Base-by-base conservation (phyloP, 2,888 invertebrate genomes). In the Schrankia costaestrigalis region DNA sequence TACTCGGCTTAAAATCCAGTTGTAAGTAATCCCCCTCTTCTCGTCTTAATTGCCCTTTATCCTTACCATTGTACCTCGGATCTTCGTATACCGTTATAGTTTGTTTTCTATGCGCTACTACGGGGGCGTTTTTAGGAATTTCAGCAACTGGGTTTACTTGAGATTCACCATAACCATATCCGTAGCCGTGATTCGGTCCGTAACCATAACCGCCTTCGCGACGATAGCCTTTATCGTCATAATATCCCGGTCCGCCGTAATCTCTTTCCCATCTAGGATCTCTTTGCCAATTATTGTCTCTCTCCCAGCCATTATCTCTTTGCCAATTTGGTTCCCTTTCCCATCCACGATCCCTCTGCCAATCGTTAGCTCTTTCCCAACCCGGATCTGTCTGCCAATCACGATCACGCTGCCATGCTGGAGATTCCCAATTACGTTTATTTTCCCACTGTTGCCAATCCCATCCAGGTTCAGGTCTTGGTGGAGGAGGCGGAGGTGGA, bases 51-150 rank as follows among this genome's bases (percentile, higher is more conserved):
- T 82, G 74, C 1, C 82, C 83, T 26, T 75, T 74, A 45, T 79
- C 77, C 17, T 76, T 78, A 0, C 82, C 84, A 25, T 74, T 67
- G 42, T 88, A 85, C 43, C 89, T 71, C 4, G 89, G 89, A 53
- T 89, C 89, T 60, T 89, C 89, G 36, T 88, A 89, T 35, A 89
- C 88, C 2, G 89, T 89, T 36, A 89, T 89, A 8, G 88, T 89
- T 54, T 88, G 87, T 43, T 85, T 82, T 22, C 86, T 72, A 30
- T 78, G 82, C 1, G 86, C 82, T 9, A 86, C 79, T 1, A 84
- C 75, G 3, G 87, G 85, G 2, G 72, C 68, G 31, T 79, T 71
- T 33, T 64, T 65, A 7, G 83, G 81, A 19, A 78, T 52, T 55
- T 81, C 66, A 2, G 78, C 78, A 1, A 82, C 76, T 1, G 81